Percentiles rank a stretch among this genome's conserved stretches.
phyloP scores from a whole-genome alignment of 2,113 vertebrate species.

The Boleophthalmus pectinirostris region DNA sequence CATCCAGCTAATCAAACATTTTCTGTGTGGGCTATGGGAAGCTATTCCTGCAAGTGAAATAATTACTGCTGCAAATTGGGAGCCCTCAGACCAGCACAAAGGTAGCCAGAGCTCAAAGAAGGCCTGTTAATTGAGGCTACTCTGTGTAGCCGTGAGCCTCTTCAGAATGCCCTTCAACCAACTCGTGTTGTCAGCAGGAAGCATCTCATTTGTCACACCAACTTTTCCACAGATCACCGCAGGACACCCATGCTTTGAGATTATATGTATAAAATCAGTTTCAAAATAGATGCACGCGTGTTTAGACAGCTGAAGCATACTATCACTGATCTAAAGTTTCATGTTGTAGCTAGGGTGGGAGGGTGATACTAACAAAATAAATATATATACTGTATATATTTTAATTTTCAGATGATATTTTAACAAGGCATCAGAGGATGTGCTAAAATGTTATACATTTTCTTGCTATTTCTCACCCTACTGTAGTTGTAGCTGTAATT shows the following conservation, averaged over 20 bases:
- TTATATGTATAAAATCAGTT: not conserved
- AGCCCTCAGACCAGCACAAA: conserved; percentile 45
- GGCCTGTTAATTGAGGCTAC: conserved; percentile 63
- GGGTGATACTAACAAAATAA: too few relatives aligned
- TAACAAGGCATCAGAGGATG: too few relatives aligned
- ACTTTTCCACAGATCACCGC: not conserved
- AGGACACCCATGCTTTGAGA: not conserved
- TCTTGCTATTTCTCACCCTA: too few relatives aligned
- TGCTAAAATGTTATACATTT: too few relatives aligned
- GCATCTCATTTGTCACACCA: conserved; percentile 38
- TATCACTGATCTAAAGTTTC: not conserved
- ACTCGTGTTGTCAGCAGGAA: conserved; percentile 26
- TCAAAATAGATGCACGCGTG: not conserved
- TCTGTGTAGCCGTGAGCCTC: conserved; percentile 26
- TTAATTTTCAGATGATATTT: too few relatives aligned
- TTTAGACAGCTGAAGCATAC: not conserved
- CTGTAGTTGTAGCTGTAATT: too few relatives aligned
- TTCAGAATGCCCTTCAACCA: conserved; percentile 47
- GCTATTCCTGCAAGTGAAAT: conserved; percentile 61
- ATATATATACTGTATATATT: too few relatives aligned
- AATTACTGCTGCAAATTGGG: conserved; percentile 68
- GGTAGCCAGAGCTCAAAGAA: conserved; percentile 48
- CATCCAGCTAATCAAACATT: conserved; percentile 59
- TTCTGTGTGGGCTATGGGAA: conserved; percentile 34
- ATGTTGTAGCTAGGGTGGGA: not conserved